Evolutionary conservation across 2,888 invertebrate species (phyloP).

Genomic region (Cheilosia urbana): DNA sequence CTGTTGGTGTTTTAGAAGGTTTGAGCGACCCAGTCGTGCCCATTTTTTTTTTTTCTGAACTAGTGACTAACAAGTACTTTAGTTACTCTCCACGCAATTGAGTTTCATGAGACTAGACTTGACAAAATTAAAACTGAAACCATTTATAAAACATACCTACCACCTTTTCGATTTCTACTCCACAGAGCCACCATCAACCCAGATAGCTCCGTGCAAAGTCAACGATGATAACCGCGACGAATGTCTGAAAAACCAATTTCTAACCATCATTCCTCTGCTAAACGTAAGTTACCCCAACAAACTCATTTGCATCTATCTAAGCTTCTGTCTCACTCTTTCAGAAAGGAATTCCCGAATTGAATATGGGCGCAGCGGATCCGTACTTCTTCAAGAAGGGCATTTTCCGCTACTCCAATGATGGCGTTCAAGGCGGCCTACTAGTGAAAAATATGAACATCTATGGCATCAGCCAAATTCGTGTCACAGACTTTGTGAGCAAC

Average conservation of each 20-base stretch:
- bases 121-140: too few species aligned
- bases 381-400: conserved; percentile 81
- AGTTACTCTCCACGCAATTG: too few species aligned
- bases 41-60: too few species aligned
- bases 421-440: conserved; percentile 81
- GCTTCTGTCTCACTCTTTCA: conserved; percentile 21
- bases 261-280: conserved; percentile 83
- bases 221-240: conserved; percentile 86
- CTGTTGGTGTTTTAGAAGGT: too few species aligned
- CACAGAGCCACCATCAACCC: conserved; percentile 80
- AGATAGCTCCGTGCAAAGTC: conserved; percentile 85
- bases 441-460: conserved; percentile 84
- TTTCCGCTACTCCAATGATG: conserved; percentile 82
- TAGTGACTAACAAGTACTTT: too few species aligned
- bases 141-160: too few species aligned
- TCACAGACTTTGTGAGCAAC: conserved; percentile 85
- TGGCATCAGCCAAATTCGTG: conserved; percentile 85
- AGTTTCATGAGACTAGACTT: too few species aligned
- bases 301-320: too few species aligned
- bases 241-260: conserved; percentile 86
- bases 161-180: too few species aligned
- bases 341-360: conserved; percentile 79
- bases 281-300: conserved; percentile 74
- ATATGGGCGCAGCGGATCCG: conserved; percentile 80
- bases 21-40: too few species aligned